Conservation (phyloP, 2,113 vertebrate species). For the Pipra filicauda region DNA sequence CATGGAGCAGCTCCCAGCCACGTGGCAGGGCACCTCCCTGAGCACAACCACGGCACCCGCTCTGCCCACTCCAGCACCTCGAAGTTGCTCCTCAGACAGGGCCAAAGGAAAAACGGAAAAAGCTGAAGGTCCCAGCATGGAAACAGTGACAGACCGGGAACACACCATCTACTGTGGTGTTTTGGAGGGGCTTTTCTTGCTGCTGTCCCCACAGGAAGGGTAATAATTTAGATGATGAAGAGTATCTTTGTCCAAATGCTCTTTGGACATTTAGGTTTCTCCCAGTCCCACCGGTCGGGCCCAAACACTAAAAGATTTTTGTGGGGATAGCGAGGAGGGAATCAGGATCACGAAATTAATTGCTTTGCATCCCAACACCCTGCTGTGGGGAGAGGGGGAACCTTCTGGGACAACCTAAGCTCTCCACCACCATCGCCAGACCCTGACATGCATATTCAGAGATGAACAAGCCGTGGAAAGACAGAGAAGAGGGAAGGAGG, state of each 20-base stretch:
- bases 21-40: neutral
- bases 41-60: rapidly evolving
- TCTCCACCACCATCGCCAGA: neutral
- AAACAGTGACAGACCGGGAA: neutral
- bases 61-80: neutral
- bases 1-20: neutral
- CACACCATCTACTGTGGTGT: neutral
- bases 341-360: neutral
- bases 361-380: neutral
- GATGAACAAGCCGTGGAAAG: slow-evolving; percentile 14
- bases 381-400: neutral
- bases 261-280: neutral
- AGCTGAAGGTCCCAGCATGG: neutral
- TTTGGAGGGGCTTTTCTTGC: neutral
- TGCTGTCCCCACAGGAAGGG: neutral
- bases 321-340: neutral
- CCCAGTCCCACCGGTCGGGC: neutral
- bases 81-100: neutral
- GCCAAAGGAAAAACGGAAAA: neutral
- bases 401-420: neutral
- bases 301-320: neutral
- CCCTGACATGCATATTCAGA: slow-evolving; percentile 12
- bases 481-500: slow-evolving; percentile 7
- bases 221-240: neutral
- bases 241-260: neutral